These are phyloP conservation scores for Microchrysa polita DNA, from an alignment of 2,888 invertebrate genomes.

Conservation along the genomic window DNA sequence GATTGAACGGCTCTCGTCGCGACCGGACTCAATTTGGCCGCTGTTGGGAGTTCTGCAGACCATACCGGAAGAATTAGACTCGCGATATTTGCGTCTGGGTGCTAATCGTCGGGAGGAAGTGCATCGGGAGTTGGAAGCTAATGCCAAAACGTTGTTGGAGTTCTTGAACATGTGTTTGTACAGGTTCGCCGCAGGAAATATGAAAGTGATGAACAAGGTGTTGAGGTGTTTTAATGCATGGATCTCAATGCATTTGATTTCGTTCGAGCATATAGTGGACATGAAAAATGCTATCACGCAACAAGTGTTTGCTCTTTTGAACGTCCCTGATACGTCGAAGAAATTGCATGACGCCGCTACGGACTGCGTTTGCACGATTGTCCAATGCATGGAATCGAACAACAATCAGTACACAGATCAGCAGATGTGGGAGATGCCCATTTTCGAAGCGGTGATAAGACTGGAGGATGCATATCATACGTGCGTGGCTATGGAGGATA, in stretches of 20 bases:
- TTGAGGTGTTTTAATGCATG: conserved; percentile 91
- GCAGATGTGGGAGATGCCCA: conserved; percentile 77
- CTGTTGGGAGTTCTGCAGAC: conserved; percentile 92
- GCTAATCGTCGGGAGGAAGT: conserved; percentile 90
- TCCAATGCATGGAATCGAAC: conserved; percentile 83
- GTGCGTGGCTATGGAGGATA: conserved; percentile 92
- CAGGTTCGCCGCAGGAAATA: conserved; percentile 69
- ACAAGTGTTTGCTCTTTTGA: conserved; percentile 76
- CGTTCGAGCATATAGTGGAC: conserved; percentile 76
- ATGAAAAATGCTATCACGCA: conserved; percentile 72
- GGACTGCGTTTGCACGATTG: conserved; percentile 87
- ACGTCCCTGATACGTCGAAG: conserved; percentile 69
- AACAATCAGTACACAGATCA: conserved; percentile 70
- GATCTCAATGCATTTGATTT: conserved; percentile 85
- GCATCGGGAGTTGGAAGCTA: conserved; percentile 78
- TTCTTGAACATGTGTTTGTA: conserved; percentile 82
- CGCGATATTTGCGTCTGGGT: conserved; percentile 82
- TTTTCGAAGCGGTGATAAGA: conserved; percentile 83
- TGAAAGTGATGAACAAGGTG: conserved; percentile 76
- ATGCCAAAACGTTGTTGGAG: conserved; percentile 79
- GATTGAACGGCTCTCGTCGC: conserved; percentile 77
- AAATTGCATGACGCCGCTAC: conserved; percentile 88
- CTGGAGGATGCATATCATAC: conserved; percentile 88
- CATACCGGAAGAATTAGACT: conserved; percentile 94
- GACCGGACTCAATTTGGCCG: conserved; percentile 77